Evolutionary conservation across 2,888 invertebrate genomes (phyloP), one percentile per base, ranked within the genome.

Genomic region (Steromphala cineraria): DNA sequence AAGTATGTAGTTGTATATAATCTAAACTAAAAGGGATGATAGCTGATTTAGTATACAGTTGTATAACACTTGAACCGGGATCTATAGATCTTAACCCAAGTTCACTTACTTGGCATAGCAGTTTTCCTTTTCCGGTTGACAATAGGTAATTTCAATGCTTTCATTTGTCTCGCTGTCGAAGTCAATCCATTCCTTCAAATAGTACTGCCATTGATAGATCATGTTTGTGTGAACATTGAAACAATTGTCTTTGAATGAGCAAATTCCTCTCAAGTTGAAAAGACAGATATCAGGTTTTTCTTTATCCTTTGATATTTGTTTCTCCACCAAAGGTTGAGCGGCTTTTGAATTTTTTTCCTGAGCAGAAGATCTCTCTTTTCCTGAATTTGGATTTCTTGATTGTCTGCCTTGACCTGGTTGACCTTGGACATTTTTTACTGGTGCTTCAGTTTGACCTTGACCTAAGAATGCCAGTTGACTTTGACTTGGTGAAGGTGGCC

Each of bases 121-220:
- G n/a, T 78, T 53, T 4, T 28, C 40, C 0, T 81, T 80, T 0
- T 78, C 24, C 2, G 87, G 86, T 40, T 87, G 85, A 82, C 86
- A 75, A 36, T 82, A 88, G 24, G 82, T 82, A 17, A 83, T 67
- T 62, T 88, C 88, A 13, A 87, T 74, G 13, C 83, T 82, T 13
- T 74, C 28, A 71, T 87, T 87, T 31, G 82, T 79, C 1, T 53
- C 46, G 7, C 21, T 55, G 17, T 75, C 67, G 24, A 87, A 80
- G n/a, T 83, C 82, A 7, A 78, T 75, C 88, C 88, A 88, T 0
- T 77, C 40, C 15, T 78, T 75, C 3, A 79, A 28, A 28, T 77
- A 75, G 62, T 81, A 86, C 77, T 87, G 83, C 89, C 89, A 89
- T 80, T 87, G 87, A 78, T 88, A 88, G 0, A 83, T 85, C 36